Evolutionary conservation across 2,113 vertebrate genomes (phyloP), one percentile per base, ranked within the genome.

Genomic region (Buteo buteo): DNA sequence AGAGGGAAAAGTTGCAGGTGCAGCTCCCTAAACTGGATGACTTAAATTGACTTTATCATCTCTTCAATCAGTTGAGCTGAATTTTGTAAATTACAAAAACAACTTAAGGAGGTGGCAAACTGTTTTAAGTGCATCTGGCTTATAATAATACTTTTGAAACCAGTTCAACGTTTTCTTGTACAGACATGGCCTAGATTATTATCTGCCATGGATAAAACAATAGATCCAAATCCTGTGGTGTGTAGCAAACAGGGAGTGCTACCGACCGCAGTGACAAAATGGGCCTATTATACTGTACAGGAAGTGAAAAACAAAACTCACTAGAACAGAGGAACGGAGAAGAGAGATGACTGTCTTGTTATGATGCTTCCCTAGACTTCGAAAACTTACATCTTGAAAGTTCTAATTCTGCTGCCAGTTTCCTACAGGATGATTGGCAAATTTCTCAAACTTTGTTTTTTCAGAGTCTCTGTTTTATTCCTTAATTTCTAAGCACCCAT

Each of bases 1-100:
- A 87, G 83, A 93, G 95, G 88, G 80, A 94, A 36, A 84, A 97
- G 92, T 86, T 92, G 69, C 92, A 95, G 88, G 88, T 92, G 88
- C 83, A 94, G 61, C 80, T 95, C 95, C 88, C 86, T 95, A 79
- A 94, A 94, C 88, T 20, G 7, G 65, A 44, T 92, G 69, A 94
- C 90, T 96, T 91, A 94, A 95, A 95, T 94, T 95, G 93, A 92
- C 83, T 97, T 96, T 96, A 97, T 96, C 96, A 95, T 96, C 92
- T 91, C 88, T 87, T 96, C 92, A 82, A 97, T 95, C 95, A 86
- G 95, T 57, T 17, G 4, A 87, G 86, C 90, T 87, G 92, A 93
- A 94, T 96, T 97, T 96, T 86, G 83, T 95, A 96, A 96, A 96
- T 96, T 94, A 95, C 92, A 71, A 92, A 96, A 96, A 94, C 92